Conservation (phyloP, 1,140 invertebrate species). For the Sminthurides bifidus region DNA sequence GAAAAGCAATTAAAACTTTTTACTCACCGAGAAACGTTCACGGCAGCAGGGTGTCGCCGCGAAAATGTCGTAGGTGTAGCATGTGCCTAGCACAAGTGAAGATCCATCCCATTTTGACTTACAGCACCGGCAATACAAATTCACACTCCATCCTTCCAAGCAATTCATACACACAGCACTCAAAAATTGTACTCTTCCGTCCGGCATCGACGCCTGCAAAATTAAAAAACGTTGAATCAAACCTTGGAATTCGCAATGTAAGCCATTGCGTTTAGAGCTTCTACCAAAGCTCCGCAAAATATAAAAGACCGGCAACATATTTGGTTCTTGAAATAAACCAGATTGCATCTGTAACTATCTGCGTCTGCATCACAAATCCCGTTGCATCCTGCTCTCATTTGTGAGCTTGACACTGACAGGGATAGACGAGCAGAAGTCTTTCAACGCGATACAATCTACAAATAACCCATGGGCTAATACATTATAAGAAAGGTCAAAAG, state of each 20-base stretch:
- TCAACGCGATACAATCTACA: no score
- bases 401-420: no score
- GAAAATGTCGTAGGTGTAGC: constrained; percentile 97
- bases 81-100: constrained; percentile 81
- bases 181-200: constrained; percentile 46
- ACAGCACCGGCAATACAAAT: constrained; percentile 68
- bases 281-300: no score
- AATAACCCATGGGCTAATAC: no score
- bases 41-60: constrained; percentile 90
- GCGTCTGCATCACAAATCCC: no score
- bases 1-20: constrained; percentile 34
- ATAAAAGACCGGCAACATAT: no score
- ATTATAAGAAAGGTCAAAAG: no score
- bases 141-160: constrained; percentile 62
- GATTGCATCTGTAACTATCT: no score
- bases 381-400: no score
- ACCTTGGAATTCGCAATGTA: not conserved
- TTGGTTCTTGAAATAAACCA: no score
- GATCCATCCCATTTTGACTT: constrained; percentile 81
- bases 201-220: constrained; percentile 31
- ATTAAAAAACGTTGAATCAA: constrained; percentile 4
- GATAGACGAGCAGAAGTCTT: no score
- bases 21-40: constrained; percentile 72
- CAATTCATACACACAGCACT: constrained; percentile 88
- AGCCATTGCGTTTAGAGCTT: not conserved